These are phyloP conservation scores for Seriola aureovittata DNA, from an alignment of 2,113 vertebrate genomes.

Conservation along the genomic window DNA sequence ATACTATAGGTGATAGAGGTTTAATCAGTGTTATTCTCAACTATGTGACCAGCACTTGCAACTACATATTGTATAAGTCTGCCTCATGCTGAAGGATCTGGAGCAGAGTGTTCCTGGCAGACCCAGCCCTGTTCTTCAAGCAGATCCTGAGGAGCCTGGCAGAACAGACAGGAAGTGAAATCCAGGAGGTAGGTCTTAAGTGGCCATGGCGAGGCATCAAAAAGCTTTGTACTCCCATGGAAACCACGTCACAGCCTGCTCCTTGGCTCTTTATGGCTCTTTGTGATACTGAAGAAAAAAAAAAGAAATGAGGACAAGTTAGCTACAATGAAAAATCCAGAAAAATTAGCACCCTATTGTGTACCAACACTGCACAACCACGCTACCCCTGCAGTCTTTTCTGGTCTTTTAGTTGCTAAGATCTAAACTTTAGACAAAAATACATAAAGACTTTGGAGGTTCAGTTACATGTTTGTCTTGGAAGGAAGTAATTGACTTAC, in stretches of 20 bases:
- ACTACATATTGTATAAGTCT: background rate
- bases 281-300: slow-evolving; percentile 10
- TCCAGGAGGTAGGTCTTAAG: slow-evolving; percentile 14
- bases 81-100: background rate
- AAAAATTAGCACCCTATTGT: slow-evolving; percentile 1
- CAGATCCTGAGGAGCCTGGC: background rate
- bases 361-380: background rate
- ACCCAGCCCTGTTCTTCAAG: background rate
- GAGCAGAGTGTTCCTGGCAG: background rate
- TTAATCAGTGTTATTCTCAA: background rate
- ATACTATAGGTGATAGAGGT: too few relatives aligned
- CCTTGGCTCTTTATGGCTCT: slow-evolving; percentile 6
- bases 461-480: background rate
- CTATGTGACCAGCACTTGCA: background rate
- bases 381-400: background rate
- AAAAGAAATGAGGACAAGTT: background rate
- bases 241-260: slow-evolving; percentile 3
- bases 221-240: slow-evolving; percentile 30
- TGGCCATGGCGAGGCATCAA: slow-evolving; percentile 2
- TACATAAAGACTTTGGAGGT: too few relatives aligned
- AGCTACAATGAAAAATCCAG: background rate
- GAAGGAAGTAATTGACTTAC: too few relatives aligned
- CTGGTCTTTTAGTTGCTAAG: background rate
- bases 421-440: slow-evolving; percentile 1
- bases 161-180: slow-evolving; percentile 25